Evolutionary conservation across 2,888 invertebrate genomes (phyloP), one percentile per base, ranked within the genome.

Genomic region (Ischnus inquisitorius): DNA sequence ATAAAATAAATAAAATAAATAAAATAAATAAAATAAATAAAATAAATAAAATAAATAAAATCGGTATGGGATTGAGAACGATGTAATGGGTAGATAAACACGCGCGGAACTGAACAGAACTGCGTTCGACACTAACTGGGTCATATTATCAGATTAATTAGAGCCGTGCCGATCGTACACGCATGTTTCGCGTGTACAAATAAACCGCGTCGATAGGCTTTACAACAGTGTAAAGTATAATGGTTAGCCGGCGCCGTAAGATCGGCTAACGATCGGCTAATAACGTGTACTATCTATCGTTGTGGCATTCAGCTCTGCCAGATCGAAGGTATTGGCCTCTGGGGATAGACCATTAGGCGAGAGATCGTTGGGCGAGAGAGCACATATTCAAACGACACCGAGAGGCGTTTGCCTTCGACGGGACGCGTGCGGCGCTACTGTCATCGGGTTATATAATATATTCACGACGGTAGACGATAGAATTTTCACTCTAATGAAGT

Each of bases 101-200:
- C 12, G 34, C 28, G 48, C 65, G 41, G 51, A 62, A 62, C 34
- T 51, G 46, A 39, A 67, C 34, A n/a, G 28, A 28, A 60, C 28
- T 60, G 60, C 43, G 48, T 62, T 16, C 67, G 79, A 60, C 46
- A 68, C 46, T 75, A 84, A 82, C 71, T 82, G 65, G 79, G 84
- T 84, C 82, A 67, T 65, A 84, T 79, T 83, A 85, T 83, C 85
- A 77, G 82, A 82, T 82, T 85, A 85, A 85, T 85, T 82, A 77
- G 82, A 71, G 67, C 71, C 69, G 46, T 25, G 68, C 41, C 19
- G 48, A 68, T 62, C 65, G 34, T n/a, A 51, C 48, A 75, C 75
- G 75, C 72, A 75, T 68, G 75, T 75, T 62, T 39, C 39, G 64
- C 39, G 19, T 69, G 28, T 34, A 51, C 3, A 16, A 34, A 39